Base-by-base conservation (phyloP, 2,888 invertebrate species). In the Neoaliturus tenellus region DNA sequence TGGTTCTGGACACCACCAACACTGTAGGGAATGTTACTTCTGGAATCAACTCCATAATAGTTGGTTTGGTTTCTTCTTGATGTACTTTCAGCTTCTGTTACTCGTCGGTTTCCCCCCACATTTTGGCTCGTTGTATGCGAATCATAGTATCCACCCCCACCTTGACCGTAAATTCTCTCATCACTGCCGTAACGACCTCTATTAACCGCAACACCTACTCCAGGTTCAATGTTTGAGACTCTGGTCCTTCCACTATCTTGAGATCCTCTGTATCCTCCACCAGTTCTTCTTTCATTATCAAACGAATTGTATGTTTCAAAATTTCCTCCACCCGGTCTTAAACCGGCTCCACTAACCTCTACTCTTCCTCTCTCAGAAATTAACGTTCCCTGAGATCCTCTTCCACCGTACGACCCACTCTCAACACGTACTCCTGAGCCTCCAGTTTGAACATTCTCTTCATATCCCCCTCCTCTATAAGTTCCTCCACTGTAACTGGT, bases 21-120 rank as follows among this genome's bases (percentile, higher is more conserved):
- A 69, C 23, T 83, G 80, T 83, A 83, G 6, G 86, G 83, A 10
- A 85, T 67, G 69, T 85, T 86, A 62, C 83, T 83, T 41, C 75
- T 84, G 62, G 71, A 58, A 48, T 55, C 75, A 12, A 71, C 82
- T 75, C 83, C 85, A 69, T 86, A 84, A n/a, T 69, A 81, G 67
- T 73, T 67, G 17, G 82, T 80, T 28, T 73, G 75, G 23, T 80
- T 82, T 48, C 82, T 71, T 80, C 69, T 51, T 44, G 62, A 51
- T 25, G 41, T 23, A 35, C 58, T 67, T 41, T 44, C 84, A 62
- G 48, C 35, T 25, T 55, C 73, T 12, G 71, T 41, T 48, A 71
- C 62, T n/a, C 62, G 48, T 35, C 75, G 39, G 35, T 51, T 33
- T 41, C 58, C 67, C 31, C 80, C 83, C 0, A 25, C 14, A 78